Base-by-base conservation (phyloP, 2,797 vertebrate genomes). In the Glossophaga mutica region DNA sequence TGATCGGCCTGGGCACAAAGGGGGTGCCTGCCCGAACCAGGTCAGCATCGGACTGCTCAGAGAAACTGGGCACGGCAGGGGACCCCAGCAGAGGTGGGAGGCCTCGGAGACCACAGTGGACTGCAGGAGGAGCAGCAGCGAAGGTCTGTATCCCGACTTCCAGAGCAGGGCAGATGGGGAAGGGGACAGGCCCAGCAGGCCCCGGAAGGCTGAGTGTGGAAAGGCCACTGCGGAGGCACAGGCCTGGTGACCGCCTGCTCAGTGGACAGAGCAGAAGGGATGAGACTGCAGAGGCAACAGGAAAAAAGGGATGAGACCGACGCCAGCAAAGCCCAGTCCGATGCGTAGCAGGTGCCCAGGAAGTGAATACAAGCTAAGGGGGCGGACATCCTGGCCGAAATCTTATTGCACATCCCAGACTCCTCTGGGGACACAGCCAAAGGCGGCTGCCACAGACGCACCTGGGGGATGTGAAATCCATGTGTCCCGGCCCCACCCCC, bases 71-170 rank as follows among this genome's bases (percentile, higher is more conserved):
- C 70, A 26, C 2, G 4, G 48, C 77, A 42, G 65, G 34, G 55
- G 34, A 46, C n/a, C 46, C 9, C 1, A 0, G 22, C 0, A 2
- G 39, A 19, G 29, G 26, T 0, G 5, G 48, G 1, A 22, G 34
- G 81, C 39, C 46, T 34, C 0, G 0, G 32, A 24, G 29, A 70
- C 87, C 77, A 52, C 10, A 4, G 15, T 29, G 52, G 73, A 55
- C 26, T 42, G 16, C 0, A 11, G 29, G 34, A 73, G 19, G 15
- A 42, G 50, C 3, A 44, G 24, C 48, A 59, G 44, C 29, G 3
- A n/a, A 91, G 44, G n/a, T 22, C 8, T 48, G 48, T 10, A 77
- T 9, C 59, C 88, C 0, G 2, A 44, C 6, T 42, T 24, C 48
- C 67, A 22, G 39, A 73, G 29, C 32, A 29, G 70, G 9, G 1